Base-by-base conservation (phyloP, 2,797 vertebrate genomes). In the Hippocampus kuda region DNA sequence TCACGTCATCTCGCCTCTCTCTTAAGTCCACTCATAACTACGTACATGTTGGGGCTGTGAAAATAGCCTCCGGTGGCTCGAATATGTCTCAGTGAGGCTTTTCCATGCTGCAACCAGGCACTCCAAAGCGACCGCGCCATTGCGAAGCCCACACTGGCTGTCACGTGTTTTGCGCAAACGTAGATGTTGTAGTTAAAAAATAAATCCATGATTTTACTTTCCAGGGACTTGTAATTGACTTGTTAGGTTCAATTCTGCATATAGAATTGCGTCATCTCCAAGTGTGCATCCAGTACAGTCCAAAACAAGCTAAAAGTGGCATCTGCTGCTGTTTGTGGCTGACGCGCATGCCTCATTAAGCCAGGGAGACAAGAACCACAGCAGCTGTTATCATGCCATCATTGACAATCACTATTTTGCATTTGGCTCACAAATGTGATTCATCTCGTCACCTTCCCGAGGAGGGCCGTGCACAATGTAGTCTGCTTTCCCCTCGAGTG, bases 391-490 rank as follows among this genome's bases (percentile, higher is more conserved):
- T 11, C 26, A 7, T 59, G 26, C 26, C 41, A 24, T 64, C 62
- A 64, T 15, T 46, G 41, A 44, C 62, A 66, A 64, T 53, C 9
- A 30, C 48, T 66, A 34, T 66, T 53, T 66, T 66, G 48, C 48
- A 66, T 38, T 49, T n/a, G 51, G 46, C 41, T 74, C 70, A 65
- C 79, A 69, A 71, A 68, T 78, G 76, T 78, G 60, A 60, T 57
- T 60, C 2, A 70, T 51, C 62, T 42, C 57, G 68, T 72, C 59
- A 22, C 49, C 18, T 51, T 38, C 27, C 38, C 2, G 9, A 61
- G 38, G 2, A 64, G 66, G 70, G 66, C 80, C 80, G 63, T 76
- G 75, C 68, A 70, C 69, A 53, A 74, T 77, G 61, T 78, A 79
- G 78, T 65, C 66, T 49, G 70, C 68, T 27, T 72, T 63, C 65